Conservation (phyloP, 2,888 invertebrate species). For the Mimachlamys varia region DNA sequence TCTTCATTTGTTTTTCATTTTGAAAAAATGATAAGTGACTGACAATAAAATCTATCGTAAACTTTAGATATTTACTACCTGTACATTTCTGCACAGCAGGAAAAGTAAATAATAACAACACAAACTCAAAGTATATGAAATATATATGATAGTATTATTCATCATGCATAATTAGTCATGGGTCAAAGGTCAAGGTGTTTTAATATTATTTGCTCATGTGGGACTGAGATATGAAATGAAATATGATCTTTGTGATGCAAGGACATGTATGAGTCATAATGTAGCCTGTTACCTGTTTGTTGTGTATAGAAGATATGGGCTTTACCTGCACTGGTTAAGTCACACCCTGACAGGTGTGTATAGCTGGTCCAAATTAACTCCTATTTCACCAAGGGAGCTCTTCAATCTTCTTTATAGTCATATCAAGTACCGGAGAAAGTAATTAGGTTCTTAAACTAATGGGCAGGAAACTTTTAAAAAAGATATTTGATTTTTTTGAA, state of each 20-base stretch:
- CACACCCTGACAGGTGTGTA: background rate
- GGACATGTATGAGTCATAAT: conserved; percentile 10
- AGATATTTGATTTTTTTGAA: background rate
- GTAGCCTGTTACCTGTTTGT: background rate
- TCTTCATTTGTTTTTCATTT: too few relatives aligned
- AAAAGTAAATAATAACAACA: background rate
- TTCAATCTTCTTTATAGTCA: background rate
- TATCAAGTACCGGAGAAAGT: background rate
- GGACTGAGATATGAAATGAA: background rate
- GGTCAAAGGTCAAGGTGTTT: background rate
- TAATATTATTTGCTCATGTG: background rate
- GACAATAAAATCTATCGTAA: background rate
- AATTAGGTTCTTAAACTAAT: background rate
- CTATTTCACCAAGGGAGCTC: background rate
- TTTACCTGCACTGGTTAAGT: background rate
- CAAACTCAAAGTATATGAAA: background rate
- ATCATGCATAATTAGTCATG: background rate
- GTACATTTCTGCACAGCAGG: background rate
- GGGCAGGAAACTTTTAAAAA: background rate
- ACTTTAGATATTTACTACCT: background rate
- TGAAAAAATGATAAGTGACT: too few relatives aligned
- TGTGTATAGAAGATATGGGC: background rate
- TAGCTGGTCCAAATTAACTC: background rate
- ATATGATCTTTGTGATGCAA: background rate
- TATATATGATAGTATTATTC: background rate